Conservation (phyloP, 2,797 vertebrate species). For the Buphagus erythrorhynchus region DNA sequence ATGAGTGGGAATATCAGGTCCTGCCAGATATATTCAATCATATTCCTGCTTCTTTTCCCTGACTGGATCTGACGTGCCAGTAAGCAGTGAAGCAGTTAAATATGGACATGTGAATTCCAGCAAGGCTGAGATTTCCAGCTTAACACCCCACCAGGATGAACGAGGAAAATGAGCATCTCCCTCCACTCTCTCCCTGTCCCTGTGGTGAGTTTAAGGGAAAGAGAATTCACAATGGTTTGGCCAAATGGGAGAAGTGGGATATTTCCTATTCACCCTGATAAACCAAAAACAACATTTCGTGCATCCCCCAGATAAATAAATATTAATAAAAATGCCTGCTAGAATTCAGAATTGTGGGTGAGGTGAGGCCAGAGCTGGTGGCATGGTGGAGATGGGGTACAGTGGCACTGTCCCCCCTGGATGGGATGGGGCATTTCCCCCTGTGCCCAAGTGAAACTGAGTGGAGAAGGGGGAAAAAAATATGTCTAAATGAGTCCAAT, state of each 20-base stretch:
- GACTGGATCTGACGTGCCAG: not conserved
- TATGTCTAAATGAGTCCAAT: constrained; percentile 54
- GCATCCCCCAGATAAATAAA: not conserved
- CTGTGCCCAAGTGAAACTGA: not conserved
- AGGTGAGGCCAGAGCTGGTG: not conserved
- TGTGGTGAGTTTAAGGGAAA: not conserved
- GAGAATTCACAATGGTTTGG: not conserved
- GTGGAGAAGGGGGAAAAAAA: constrained; percentile 3
- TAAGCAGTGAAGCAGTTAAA: constrained; percentile 49
- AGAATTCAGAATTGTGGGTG: not conserved
- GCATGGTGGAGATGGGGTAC: not conserved
- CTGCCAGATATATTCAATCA: constrained; percentile 56
- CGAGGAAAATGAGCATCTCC: not conserved
- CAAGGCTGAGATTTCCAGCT: not conserved
- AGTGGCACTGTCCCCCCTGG: rapidly evolving
- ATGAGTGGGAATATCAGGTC: constrained; percentile 51
- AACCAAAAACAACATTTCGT: not conserved
- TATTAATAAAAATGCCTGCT: too few species aligned
- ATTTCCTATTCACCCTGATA: not conserved
- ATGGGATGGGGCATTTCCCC: not conserved
- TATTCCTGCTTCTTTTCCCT: not conserved
- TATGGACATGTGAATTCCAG: not conserved
- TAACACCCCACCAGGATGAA: not conserved
- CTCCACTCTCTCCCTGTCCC: not conserved
- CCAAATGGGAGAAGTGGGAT: not conserved